A percentile compares a stretch with the other conserved stretches of the same genome.
phyloP scores from a whole-genome alignment of 2,797 vertebrate species.

The Mallotus villosus region DNA sequence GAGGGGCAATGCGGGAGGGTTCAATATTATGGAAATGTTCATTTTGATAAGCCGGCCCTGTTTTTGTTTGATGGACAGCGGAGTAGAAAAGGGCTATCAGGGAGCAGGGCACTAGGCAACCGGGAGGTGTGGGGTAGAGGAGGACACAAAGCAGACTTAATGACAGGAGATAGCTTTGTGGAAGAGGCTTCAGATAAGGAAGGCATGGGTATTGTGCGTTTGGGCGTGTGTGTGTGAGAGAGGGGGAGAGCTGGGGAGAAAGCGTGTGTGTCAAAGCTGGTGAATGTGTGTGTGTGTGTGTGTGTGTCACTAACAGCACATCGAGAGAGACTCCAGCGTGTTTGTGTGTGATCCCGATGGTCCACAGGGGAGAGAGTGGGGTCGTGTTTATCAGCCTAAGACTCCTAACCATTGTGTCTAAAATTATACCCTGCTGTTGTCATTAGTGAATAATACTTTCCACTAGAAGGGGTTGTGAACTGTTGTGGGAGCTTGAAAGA shows the following conservation, averaged over 20 bases:
- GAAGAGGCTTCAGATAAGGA: slow-evolving; percentile 42
- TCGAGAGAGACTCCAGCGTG: not conserved
- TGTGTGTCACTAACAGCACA: not conserved
- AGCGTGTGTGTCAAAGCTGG: slow-evolving; percentile 21
- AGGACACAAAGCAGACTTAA: slow-evolving; percentile 66
- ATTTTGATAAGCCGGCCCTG: slow-evolving; percentile 58
- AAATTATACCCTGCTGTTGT: too few species aligned
- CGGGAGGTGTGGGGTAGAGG: slow-evolving; percentile 49
- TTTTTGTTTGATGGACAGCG: slow-evolving; percentile 53
- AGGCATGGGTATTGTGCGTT: slow-evolving; percentile 25
- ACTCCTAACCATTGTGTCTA: too few species aligned
- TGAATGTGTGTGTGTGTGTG: slow-evolving; percentile 18
- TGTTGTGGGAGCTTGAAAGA: too few species aligned
- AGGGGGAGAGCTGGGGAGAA: not conserved
- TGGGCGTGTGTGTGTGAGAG: too few species aligned
- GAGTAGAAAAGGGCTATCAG: slow-evolving; percentile 53
- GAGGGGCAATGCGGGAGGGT: slow-evolving; percentile 26
- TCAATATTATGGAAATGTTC: slow-evolving; percentile 69
- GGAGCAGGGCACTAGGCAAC: slow-evolving; percentile 50
- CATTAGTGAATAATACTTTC: too few species aligned
- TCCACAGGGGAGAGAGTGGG: not conserved
- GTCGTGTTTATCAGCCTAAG: too few species aligned
- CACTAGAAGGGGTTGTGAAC: too few species aligned
- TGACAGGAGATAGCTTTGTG: slow-evolving; percentile 66
- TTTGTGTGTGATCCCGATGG: not conserved